Base-by-base conservation (phyloP, 2,888 invertebrate genomes). In the Achlya flavicornis region DNA sequence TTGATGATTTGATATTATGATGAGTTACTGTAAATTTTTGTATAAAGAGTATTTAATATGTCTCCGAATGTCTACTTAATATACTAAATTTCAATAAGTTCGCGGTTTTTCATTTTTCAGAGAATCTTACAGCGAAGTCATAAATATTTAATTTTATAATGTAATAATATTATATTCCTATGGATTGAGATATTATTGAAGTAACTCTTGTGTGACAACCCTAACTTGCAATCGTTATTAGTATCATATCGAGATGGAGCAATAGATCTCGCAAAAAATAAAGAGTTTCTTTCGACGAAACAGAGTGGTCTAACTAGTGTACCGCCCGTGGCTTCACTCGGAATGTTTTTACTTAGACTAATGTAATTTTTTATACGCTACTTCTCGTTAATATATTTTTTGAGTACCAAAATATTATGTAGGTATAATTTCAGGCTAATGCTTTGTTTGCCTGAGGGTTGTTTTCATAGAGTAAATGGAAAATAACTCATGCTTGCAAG, bases 191-290 rank as follows among this genome's bases (percentile, higher is more conserved):
- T 4, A 38, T 41, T 11, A 46, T 46, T 46, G 4, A 43, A 4
- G 12, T 35, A 8, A 38, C n/a, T 57, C 41, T 26, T 12, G 46
- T 1, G 58, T 60, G 66, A 16, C 76, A 81, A 59, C 81, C 83
- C 78, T 83, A 59, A 11, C 46, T 46, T 60, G 62, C 59, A 12
- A 41, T 70, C 71, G 72, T 76, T 77, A 80, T 78, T 77, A 76
- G 68, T 70, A 73, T 73, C 74, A 75, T 77, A 79, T 80, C 77
- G 76, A 66, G 69, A 66, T 68, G 53, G 74, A 78, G 83, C 82
- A 83, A 81, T 80, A 69, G 72, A 61, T 8, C 46, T 46, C 32
- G 46, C 63, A 62, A 68, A 79, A 80, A 84, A 78, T 46, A 81
- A 83, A 77, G 41, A 41, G 63, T 76, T 74, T 76, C 66, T 72